A percentile compares a stretch with the other conserved stretches of the same genome.
phyloP scores from a whole-genome alignment of 2,888 invertebrate genomes.

The Bellardia bayeri region DNA sequence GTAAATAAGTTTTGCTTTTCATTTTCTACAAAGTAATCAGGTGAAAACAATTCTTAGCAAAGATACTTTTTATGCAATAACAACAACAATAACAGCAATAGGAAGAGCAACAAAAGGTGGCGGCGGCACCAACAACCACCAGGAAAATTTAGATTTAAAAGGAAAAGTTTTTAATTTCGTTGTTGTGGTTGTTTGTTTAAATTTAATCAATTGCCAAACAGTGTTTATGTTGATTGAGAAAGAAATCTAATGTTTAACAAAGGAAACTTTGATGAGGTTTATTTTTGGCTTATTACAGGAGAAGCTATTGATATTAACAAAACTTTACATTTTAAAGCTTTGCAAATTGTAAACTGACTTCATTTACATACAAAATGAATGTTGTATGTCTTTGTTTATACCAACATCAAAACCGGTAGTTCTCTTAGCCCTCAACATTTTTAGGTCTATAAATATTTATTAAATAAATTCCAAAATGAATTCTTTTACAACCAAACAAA shows the following conservation, averaged over 20 bases:
- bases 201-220: conserved; percentile 45
- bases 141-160: conserved; percentile 55
- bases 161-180: conserved; percentile 52
- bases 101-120: no score
- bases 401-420: neutral
- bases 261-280: neutral
- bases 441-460: neutral
- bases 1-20: conserved; percentile 62
- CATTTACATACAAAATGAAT: no score
- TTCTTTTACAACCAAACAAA: neutral
- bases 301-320: conserved; percentile 32
- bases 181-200: neutral
- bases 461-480: neutral
- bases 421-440: neutral
- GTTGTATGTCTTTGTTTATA: no score
- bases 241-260: neutral
- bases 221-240: conserved; percentile 20
- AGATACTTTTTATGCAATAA: neutral
- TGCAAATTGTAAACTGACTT: no score
- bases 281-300: neutral
- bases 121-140: no score
- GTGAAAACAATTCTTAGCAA: conserved; percentile 48
- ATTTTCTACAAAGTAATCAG: conserved; percentile 50
- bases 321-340: neutral
- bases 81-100: neutral